These are phyloP conservation scores for Scaptomyza cyrtandrae DNA, from an alignment of 2,888 invertebrate species.

Conservation along the genomic window DNA sequence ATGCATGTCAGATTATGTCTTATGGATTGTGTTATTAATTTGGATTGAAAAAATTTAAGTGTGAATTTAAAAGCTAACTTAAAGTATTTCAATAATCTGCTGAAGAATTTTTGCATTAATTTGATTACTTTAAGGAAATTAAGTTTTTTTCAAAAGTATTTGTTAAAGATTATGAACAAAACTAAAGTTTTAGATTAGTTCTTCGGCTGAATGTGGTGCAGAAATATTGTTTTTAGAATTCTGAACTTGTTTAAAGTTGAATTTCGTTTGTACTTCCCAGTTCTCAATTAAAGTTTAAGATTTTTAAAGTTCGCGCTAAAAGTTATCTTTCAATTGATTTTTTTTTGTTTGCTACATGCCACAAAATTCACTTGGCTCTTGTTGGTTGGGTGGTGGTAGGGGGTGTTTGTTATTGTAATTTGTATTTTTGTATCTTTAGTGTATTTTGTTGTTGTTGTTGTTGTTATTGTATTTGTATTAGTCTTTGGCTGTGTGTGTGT, in stretches of 20 bases:
- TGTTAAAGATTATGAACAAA: too few species aligned
- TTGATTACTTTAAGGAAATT: too few species aligned
- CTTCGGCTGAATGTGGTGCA: too few species aligned
- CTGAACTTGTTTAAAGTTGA: too few species aligned
- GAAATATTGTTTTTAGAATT: too few species aligned
- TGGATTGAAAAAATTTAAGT: too few species aligned
- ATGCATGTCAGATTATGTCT: slow-evolving; percentile 11
- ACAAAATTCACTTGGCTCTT: slow-evolving; percentile 52
- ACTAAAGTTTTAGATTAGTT: too few species aligned
- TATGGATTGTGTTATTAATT: background rate
- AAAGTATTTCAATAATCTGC: background rate
- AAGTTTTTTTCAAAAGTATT: too few species aligned
- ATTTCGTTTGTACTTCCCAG: too few species aligned
- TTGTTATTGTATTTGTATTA: slow-evolving; percentile 30
- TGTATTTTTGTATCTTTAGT: slow-evolving; percentile 36
- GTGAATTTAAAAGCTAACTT: too few species aligned
- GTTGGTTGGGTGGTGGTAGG: slow-evolving; percentile 4
- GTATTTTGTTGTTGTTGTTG: slow-evolving; percentile 4
- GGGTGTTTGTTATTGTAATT: slow-evolving; percentile 45
- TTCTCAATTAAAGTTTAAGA: too few species aligned
- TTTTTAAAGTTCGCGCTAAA: slow-evolving; percentile 22
- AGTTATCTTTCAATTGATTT: background rate
- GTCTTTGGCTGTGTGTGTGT: slow-evolving; percentile 54
- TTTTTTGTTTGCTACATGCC: slow-evolving; percentile 23
- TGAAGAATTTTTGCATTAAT: background rate